A percentile compares a stretch with the other conserved stretches of the same genome.
Evolutionary conservation across 2,888 invertebrate genomes (phyloP).

Genomic region (Pristionchus fissidentatus): DNA sequence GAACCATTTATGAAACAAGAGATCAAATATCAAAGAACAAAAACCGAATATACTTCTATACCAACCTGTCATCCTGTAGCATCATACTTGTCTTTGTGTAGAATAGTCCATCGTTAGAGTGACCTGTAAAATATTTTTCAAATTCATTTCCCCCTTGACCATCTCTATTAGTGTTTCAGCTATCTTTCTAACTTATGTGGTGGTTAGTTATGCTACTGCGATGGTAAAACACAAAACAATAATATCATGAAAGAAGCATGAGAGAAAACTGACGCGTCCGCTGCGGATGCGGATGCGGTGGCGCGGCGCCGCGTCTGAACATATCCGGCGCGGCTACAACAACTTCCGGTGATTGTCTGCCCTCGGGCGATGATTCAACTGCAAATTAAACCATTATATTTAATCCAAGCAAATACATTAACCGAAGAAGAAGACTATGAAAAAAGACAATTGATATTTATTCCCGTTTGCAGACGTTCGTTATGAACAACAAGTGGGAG

Average conservation of each 20-base stretch:
- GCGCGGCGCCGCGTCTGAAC: slow-evolving; percentile 25
- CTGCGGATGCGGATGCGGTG: background rate
- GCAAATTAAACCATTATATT: background rate
- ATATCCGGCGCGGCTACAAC: background rate
- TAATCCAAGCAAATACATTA: too few relatives aligned
- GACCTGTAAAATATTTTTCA: background rate
- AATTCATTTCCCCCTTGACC: background rate
- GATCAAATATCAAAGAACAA: background rate
- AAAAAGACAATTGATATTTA: too few relatives aligned
- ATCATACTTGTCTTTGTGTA: slow-evolving; percentile 36
- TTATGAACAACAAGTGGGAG: background rate
- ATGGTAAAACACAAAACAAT: background rate
- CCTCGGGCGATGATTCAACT: background rate
- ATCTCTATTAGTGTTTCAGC: background rate
- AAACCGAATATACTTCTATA: background rate
- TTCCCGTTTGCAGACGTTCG: too few relatives aligned
- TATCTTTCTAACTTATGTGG: background rate
- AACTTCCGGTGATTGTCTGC: background rate
- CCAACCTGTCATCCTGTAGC: slow-evolving; percentile 37
- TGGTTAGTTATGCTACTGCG: too few relatives aligned
- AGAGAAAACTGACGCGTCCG: slow-evolving; percentile 4
- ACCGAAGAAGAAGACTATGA: too few relatives aligned
- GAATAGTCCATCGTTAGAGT: background rate
- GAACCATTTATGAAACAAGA: background rate
- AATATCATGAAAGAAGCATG: background rate